These are phyloP conservation scores for Heliconius hewitsoni DNA, from an alignment of 1,140 invertebrate genomes.

Conservation along the genomic window DNA sequence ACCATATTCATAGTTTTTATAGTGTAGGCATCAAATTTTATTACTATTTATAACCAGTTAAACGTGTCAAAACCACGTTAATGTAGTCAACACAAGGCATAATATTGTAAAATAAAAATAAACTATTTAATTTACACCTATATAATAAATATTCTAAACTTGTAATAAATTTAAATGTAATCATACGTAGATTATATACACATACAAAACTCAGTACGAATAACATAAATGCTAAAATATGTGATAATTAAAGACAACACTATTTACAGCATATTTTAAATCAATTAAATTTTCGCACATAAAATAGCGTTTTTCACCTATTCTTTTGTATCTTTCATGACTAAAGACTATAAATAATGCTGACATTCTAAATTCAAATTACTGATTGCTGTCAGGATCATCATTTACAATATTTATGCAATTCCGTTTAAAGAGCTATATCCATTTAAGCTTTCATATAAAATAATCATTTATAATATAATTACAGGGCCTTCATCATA, in stretches of 20 bases:
- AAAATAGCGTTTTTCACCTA: conserved; percentile 2
- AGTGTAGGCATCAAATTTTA: background rate
- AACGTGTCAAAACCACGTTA: background rate
- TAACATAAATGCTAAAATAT: background rate
- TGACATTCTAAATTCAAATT: conserved; percentile 62
- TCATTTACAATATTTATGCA: conserved; percentile 1
- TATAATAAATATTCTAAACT: background rate
- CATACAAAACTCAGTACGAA: background rate
- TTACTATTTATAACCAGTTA: background rate
- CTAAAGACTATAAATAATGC: conserved; percentile 38
- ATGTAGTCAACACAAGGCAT: background rate
- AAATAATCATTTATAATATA: background rate
- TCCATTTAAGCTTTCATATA: background rate
- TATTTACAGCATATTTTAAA: background rate
- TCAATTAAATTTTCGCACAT: conserved; percentile 8
- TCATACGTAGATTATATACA: background rate
- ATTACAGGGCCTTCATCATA: background rate
- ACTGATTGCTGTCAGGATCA: conserved; percentile 41
- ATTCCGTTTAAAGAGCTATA: background rate
- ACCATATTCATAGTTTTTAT: background rate
- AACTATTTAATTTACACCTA: too few species aligned
- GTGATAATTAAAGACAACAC: background rate
- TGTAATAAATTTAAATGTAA: background rate
- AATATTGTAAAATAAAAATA: too few species aligned
- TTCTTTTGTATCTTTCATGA: conserved; percentile 24